Evolutionary conservation across 2,888 invertebrate species (phyloP).

Genomic region (Caradrina kadenii): DNA sequence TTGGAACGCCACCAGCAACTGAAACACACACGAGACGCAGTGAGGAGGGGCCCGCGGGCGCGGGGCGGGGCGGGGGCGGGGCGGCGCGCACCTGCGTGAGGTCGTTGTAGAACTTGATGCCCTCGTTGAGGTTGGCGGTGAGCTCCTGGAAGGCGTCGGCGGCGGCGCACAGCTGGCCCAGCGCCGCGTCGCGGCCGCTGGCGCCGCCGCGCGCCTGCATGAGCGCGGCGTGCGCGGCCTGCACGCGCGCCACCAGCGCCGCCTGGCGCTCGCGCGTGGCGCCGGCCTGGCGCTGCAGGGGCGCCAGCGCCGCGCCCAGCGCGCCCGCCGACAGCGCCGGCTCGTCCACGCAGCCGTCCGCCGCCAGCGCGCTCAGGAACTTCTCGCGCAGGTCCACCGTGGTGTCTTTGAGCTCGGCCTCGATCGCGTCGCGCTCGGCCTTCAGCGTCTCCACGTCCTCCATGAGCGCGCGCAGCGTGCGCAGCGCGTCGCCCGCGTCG

Average conservation of each 20-base stretch:
- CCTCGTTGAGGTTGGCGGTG: constrained; percentile 97
- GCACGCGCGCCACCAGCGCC: constrained; percentile 74
- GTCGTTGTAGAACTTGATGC: constrained; percentile 98
- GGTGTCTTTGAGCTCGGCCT: constrained; percentile 93
- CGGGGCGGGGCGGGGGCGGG: not conserved
- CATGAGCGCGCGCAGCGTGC: constrained; percentile 94
- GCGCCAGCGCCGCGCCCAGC: constrained; percentile 93
- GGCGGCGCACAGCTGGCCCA: constrained; percentile 96
- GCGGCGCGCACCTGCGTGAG: constrained; percentile 92
- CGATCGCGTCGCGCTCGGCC: constrained; percentile 95
- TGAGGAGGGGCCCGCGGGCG: not conserved
- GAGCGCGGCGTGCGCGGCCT: constrained; percentile 77
- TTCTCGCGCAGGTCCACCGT: constrained; percentile 91
- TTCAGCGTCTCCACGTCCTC: constrained; percentile 95
- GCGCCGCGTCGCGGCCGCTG: constrained; percentile 93
- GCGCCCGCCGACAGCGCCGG: constrained; percentile 96
- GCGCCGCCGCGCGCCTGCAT: constrained; percentile 91
- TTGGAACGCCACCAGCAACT: constrained; percentile 98
- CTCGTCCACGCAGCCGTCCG: constrained; percentile 96
- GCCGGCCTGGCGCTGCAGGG: constrained; percentile 92
- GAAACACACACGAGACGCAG: constrained; percentile 60
- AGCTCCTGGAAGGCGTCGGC: constrained; percentile 98
- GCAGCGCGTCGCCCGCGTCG: constrained; percentile 91
- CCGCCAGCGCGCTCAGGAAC: constrained; percentile 92
- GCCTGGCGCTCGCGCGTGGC: constrained; percentile 89